A percentile compares a stretch with the other conserved stretches of the same genome.
phyloP scores from a whole-genome alignment of 2,888 invertebrate genomes.

The Dimorphilus gyrociliatus region DNA sequence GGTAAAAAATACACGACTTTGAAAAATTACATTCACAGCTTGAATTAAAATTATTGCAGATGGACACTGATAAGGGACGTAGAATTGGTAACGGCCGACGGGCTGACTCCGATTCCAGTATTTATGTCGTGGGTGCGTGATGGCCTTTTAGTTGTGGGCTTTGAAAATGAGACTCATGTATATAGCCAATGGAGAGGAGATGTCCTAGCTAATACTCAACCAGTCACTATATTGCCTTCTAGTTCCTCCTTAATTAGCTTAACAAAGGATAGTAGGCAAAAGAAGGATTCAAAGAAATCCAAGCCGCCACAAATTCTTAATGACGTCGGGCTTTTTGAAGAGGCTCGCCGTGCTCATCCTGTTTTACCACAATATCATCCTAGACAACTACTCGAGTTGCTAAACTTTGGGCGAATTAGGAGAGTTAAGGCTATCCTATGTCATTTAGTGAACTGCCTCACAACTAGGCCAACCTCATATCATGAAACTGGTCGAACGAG shows the following conservation, averaged over 20 bases:
- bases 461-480: slow-evolving; percentile 9
- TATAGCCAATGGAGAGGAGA: slow-evolving; percentile 83
- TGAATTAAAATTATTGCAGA: no score
- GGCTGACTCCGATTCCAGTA: slow-evolving; percentile 88
- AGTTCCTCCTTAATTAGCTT: slow-evolving; percentile 21
- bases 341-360: slow-evolving; percentile 87
- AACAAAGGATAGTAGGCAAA: slow-evolving; percentile 11
- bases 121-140: slow-evolving; percentile 97
- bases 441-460: slow-evolving; percentile 67
- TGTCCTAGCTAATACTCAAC: no score
- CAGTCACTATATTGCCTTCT: slow-evolving; percentile 17
- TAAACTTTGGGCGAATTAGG: slow-evolving; percentile 86
- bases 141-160: slow-evolving; percentile 90
- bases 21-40: no score
- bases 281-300: slow-evolving; percentile 12
- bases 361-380: slow-evolving; percentile 98
- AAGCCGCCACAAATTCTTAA: no score
- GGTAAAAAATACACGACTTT: no score
- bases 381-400: slow-evolving; percentile 88
- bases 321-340: slow-evolving; percentile 77
- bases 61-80: slow-evolving; percentile 91
- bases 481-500: slow-evolving; percentile 1
- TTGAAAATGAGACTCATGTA: slow-evolving; percentile 99
- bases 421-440: slow-evolving; percentile 96
- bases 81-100: slow-evolving; percentile 78